Evolutionary conservation across 1,140 invertebrate species (phyloP).

Genomic region (Ganaspis sp.): DNA sequence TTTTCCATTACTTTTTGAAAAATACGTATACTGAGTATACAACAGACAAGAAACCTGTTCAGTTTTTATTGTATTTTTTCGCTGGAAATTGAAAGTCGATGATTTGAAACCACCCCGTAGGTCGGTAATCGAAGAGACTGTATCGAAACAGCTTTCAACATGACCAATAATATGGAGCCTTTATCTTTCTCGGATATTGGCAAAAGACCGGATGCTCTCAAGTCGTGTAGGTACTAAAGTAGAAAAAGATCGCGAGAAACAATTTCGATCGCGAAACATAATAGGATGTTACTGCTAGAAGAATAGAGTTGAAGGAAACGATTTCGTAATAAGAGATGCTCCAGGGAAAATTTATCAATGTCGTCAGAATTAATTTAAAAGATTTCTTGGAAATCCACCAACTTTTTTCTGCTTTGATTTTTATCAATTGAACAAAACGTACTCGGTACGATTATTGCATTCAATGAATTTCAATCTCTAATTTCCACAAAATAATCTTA

Average conservation of each 20-base stretch:
- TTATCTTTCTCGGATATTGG: conserved; percentile 4
- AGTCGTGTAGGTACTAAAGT: background rate
- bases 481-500: too few relatives aligned
- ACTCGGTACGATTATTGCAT: background rate
- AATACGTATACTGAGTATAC: background rate
- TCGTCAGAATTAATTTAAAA: background rate
- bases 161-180: background rate
- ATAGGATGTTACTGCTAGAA: background rate
- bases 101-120: background rate
- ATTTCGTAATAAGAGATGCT: background rate
- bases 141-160: background rate
- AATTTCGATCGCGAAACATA: conserved; percentile 1
- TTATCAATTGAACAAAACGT: background rate
- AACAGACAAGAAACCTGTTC: background rate
- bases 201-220: conserved; percentile 4
- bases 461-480: background rate
- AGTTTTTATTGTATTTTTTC: background rate
- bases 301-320: background rate
- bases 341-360: background rate
- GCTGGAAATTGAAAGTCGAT: background rate
- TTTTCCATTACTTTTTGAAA: too few relatives aligned
- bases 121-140: background rate
- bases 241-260: conserved; percentile 7
- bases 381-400: background rate
- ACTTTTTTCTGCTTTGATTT: background rate